Evolutionary conservation across 2,797 vertebrate genomes (phyloP).

Genomic region (Benthosema pterotum): DNA sequence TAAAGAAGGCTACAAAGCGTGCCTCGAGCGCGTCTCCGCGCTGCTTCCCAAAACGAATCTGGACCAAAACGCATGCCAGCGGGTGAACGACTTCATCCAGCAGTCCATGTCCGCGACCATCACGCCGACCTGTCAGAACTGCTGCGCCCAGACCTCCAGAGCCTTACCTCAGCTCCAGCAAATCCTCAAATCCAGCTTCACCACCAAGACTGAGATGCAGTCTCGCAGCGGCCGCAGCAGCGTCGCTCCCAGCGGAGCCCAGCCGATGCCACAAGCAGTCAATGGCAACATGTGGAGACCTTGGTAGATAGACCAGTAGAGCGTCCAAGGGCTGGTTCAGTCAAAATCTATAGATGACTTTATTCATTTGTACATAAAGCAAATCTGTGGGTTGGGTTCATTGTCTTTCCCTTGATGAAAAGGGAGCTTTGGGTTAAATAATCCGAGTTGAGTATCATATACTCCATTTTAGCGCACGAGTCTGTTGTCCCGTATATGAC

Average conservation of each 20-base stretch:
- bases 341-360: constrained; percentile 22
- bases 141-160: constrained; percentile 56
- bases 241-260: constrained; percentile 24
- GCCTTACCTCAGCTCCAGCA: constrained; percentile 68
- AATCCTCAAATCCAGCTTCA: constrained; percentile 63
- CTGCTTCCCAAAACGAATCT: constrained; percentile 77
- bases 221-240: constrained; percentile 22
- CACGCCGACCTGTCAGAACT: constrained; percentile 68
- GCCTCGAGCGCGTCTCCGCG: constrained; percentile 80
- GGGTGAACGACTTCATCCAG: constrained; percentile 78
- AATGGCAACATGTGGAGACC: constrained; percentile 74
- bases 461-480: constrained; percentile 68
- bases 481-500: constrained; percentile 61
- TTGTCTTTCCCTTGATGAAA: constrained; percentile 49
- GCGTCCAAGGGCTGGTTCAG: not conserved
- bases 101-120: constrained; percentile 53
- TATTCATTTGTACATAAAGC: constrained; percentile 42
- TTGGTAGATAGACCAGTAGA: constrained; percentile 55
- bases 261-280: constrained; percentile 23
- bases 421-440: constrained; percentile 49
- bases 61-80: constrained; percentile 69
- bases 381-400: constrained; percentile 1
- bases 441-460: constrained; percentile 75
- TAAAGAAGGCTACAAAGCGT: constrained; percentile 84
- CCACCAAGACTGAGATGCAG: constrained; percentile 45